Percentiles rank a stretch among this genome's conserved stretches.
Conservation (phyloP, 2,113 vertebrate species). For the Eonycteris spelaea region DNA sequence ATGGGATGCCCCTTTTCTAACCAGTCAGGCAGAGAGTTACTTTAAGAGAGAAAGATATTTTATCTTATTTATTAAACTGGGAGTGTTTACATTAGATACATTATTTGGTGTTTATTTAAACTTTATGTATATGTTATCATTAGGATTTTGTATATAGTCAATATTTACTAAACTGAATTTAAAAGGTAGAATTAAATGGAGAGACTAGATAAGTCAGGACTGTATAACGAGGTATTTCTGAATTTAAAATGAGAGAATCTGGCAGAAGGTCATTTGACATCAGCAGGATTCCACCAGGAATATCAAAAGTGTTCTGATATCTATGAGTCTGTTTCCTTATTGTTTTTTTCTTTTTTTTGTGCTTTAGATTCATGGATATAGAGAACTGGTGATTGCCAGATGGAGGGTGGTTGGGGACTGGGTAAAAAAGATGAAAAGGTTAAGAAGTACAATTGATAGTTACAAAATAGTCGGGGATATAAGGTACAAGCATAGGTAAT, state of each 20-base stretch:
- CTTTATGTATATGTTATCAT: neutral
- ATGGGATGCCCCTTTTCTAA: neutral
- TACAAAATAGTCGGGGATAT: too few species aligned
- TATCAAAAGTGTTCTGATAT: neutral
- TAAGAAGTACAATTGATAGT: too few species aligned
- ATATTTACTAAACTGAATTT: conserved; percentile 17
- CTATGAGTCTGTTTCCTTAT: too few species aligned
- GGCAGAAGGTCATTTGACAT: neutral
- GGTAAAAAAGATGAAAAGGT: too few species aligned
- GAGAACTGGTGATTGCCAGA: too few species aligned
- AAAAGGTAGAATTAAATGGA: neutral
- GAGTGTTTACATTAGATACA: neutral
- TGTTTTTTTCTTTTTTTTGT: too few species aligned
- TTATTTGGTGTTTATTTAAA: conserved; percentile 3
- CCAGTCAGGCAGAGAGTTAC: neutral
- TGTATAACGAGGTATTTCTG: neutral
- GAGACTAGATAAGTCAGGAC: neutral
- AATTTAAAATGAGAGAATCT: neutral
- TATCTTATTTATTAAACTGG: neutral
- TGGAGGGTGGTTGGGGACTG: too few species aligned
- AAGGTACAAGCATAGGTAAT: too few species aligned
- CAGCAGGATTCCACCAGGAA: neutral
- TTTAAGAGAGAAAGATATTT: neutral
- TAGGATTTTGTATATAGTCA: neutral
- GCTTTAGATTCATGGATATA: too few species aligned